Percentiles rank a stretch among this genome's conserved stretches.
Evolutionary conservation across 2,113 vertebrate genomes (phyloP).

Genomic region (Coreoperca whiteheadi): DNA sequence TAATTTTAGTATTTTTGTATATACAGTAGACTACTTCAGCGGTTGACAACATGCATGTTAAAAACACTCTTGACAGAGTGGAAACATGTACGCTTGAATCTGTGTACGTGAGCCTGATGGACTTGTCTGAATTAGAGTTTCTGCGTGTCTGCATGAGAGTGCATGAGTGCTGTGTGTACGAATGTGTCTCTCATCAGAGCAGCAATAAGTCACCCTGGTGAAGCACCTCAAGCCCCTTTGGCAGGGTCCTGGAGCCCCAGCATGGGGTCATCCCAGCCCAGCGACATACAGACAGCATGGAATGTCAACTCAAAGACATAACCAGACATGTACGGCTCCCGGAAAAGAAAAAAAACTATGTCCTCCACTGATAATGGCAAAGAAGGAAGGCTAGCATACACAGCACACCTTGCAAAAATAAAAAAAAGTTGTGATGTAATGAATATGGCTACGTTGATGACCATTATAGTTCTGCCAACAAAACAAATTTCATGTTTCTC

Average conservation of each 20-base stretch:
- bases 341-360: slow-evolving; percentile 24
- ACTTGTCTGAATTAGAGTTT: slow-evolving; percentile 10
- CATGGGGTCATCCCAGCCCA: slow-evolving; percentile 74
- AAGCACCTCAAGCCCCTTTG: slow-evolving; percentile 75
- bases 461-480: neutral
- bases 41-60: neutral
- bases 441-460: neutral
- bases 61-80: neutral
- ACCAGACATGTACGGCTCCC: slow-evolving; percentile 52
- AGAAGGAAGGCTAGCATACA: neutral
- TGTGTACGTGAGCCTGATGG: neutral
- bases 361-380: slow-evolving; percentile 22
- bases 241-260: slow-evolving; percentile 69
- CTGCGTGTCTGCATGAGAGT: slow-evolving; percentile 17
- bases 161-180: slow-evolving; percentile 24
- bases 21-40: neutral
- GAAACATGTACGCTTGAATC: neutral
- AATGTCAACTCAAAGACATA: slow-evolving; percentile 83
- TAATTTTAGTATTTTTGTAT: neutral
- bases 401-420: slow-evolving; percentile 1
- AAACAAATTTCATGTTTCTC: slow-evolving; percentile 2
- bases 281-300: slow-evolving; percentile 58
- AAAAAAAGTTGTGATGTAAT: neutral
- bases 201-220: slow-evolving; percentile 79
- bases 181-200: slow-evolving; percentile 57